Conservation (phyloP, 2,888 invertebrate genomes). For the Myopa testacea region DNA sequence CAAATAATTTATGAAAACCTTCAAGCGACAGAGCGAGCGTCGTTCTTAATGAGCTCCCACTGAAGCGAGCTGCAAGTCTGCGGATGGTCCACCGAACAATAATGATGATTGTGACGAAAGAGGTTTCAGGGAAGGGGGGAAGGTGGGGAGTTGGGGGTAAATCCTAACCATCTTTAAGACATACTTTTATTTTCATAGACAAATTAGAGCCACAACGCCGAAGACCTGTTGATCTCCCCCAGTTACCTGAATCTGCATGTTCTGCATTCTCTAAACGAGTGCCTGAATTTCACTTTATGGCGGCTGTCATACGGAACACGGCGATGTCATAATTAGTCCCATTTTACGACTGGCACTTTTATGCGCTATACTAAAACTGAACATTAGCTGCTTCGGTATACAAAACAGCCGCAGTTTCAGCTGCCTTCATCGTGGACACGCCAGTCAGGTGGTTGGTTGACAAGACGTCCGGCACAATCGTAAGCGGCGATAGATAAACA, state of each 20-base stretch:
- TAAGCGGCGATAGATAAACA: conserved; percentile 11
- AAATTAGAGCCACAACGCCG: background rate
- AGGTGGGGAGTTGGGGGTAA: background rate
- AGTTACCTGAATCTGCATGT: background rate
- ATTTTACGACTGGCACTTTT: conserved; percentile 46
- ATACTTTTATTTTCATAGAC: conserved; percentile 1
- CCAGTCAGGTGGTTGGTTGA: background rate
- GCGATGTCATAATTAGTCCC: conserved; percentile 46
- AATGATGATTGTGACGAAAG: background rate
- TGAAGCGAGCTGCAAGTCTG: background rate
- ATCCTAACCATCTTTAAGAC: background rate
- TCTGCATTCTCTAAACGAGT: background rate
- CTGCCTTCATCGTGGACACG: background rate
- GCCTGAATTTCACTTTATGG: conserved; percentile 24
- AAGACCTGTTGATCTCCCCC: background rate
- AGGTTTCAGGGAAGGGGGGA: background rate
- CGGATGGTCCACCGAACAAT: background rate
- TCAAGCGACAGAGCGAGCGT: background rate
- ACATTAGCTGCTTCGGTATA: conserved; percentile 13
- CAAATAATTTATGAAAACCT: conserved; percentile 30
- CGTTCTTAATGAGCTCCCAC: background rate
- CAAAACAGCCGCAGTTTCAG: background rate
- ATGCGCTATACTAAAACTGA: conserved; percentile 38
- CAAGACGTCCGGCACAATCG: background rate
- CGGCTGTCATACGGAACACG: conserved; percentile 27